A percentile compares a stretch with the other conserved stretches of the same genome.
phyloP scores from a whole-genome alignment of 2,888 invertebrate species.

The Pelosia muscerda region DNA sequence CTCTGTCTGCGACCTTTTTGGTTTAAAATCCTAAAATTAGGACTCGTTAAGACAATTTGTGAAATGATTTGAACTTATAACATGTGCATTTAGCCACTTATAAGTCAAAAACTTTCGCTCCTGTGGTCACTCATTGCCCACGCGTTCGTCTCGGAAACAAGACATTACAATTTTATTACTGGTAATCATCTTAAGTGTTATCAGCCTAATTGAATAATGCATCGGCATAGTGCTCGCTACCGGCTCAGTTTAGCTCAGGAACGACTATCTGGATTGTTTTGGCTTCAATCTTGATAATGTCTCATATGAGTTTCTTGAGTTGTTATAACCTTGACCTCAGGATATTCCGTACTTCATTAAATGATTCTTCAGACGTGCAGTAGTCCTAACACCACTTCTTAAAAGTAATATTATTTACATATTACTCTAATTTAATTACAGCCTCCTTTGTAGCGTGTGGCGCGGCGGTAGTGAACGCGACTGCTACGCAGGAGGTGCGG shows the following conservation, averaged over 20 bases:
- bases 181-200: constrained; percentile 85
- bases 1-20: constrained; percentile 7
- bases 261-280: constrained; percentile 41
- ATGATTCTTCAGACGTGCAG: too few relatives aligned
- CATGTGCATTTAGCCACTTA: constrained; percentile 18
- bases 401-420: too few relatives aligned
- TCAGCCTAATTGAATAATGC: constrained; percentile 86
- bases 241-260: constrained; percentile 50
- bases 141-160: constrained; percentile 80
- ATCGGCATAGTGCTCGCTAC: constrained; percentile 66
- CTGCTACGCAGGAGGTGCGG: too few relatives aligned
- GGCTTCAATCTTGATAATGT: constrained; percentile 27
- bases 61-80: constrained; percentile 9
- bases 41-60: background rate
- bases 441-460: too few relatives aligned
- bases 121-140: constrained; percentile 63
- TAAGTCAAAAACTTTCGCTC: constrained; percentile 41
- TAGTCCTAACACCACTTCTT: too few relatives aligned
- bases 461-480: too few relatives aligned
- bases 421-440: too few relatives aligned
- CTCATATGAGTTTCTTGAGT: background rate
- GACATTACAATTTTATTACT: constrained; percentile 85
- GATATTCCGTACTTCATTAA: too few relatives aligned
- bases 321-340: background rate
- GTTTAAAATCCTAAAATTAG: constrained; percentile 1